A percentile compares a stretch with the other conserved stretches of the same genome.
phyloP scores from a whole-genome alignment of 2,797 vertebrate genomes.

The Gallinago stenura region DNA sequence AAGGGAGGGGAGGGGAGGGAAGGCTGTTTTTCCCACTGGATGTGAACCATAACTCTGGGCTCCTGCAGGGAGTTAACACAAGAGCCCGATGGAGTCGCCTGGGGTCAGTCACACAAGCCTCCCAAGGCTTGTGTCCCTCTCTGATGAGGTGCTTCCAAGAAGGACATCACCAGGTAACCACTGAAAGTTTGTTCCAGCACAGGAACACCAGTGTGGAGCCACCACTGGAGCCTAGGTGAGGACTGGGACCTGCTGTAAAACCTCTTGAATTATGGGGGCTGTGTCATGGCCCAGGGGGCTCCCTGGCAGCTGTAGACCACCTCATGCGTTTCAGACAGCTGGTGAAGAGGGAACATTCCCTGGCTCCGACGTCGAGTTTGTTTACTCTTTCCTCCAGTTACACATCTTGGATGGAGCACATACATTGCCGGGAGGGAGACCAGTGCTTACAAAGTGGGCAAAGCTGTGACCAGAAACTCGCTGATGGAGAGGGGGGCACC shows the following conservation, averaged over 20 bases:
- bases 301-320: neutral
- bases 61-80: neutral
- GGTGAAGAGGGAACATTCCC: neutral
- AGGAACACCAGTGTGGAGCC: neutral
- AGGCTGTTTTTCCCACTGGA: neutral
- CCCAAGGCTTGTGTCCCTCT: neutral
- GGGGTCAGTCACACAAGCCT: neutral
- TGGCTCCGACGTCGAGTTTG: rapidly evolving
- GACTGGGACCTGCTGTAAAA: neutral
- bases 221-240: neutral
- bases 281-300: neutral
- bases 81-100: neutral
- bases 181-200: neutral
- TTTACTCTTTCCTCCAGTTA: neutral
- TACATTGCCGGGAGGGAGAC: neutral
- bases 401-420: neutral
- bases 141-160: neutral
- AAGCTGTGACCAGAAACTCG: neutral
- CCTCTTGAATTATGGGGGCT: neutral
- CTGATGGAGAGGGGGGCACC: neutral
- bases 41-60: neutral
- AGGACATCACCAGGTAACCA: neutral
- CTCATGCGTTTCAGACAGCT: neutral
- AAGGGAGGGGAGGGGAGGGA: too few relatives aligned
- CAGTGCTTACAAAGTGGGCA: neutral